These are phyloP conservation scores for Silurus asotus DNA, from an alignment of 2,113 vertebrate species.

Conservation along the genomic window DNA sequence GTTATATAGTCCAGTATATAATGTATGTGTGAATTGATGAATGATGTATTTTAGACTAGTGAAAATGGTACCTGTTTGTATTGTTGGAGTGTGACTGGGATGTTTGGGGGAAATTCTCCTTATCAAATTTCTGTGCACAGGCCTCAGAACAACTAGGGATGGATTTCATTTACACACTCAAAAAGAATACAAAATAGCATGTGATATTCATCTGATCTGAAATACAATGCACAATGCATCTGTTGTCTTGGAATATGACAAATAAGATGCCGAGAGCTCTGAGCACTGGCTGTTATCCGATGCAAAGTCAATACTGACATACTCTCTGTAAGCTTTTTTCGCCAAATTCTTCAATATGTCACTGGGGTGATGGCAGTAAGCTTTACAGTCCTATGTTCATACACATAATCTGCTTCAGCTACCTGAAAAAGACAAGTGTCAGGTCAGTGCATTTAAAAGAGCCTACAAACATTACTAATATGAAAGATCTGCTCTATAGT, in stretches of 20 bases:
- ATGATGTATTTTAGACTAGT: not conserved
- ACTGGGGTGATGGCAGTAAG: not conserved
- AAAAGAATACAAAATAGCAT: not conserved
- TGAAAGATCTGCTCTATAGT: not conserved
- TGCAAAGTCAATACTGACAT: not conserved
- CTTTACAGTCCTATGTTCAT: not conserved
- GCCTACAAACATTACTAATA: not conserved
- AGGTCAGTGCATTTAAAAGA: not conserved
- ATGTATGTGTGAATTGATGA: not conserved
- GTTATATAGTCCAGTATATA: not conserved
- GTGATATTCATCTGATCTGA: slow-evolving; percentile 1
- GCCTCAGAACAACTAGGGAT: not conserved
- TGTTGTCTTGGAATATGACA: slow-evolving; percentile 24
- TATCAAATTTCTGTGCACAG: not conserved
- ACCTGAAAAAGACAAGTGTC: not conserved
- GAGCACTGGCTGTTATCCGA: not conserved
- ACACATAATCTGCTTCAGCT: not conserved
- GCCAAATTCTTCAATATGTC: not conserved
- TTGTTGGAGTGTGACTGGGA: not conserved
- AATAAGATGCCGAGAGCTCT: slow-evolving; percentile 20
- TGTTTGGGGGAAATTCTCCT: not conserved
- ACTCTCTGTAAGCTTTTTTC: not conserved
- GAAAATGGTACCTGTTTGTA: not conserved
- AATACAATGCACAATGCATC: slow-evolving; percentile 7
- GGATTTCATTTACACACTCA: slow-evolving; percentile 7